phyloP scores from a whole-genome alignment of 1,140 invertebrate species.

The Anastrepha obliqua region DNA sequence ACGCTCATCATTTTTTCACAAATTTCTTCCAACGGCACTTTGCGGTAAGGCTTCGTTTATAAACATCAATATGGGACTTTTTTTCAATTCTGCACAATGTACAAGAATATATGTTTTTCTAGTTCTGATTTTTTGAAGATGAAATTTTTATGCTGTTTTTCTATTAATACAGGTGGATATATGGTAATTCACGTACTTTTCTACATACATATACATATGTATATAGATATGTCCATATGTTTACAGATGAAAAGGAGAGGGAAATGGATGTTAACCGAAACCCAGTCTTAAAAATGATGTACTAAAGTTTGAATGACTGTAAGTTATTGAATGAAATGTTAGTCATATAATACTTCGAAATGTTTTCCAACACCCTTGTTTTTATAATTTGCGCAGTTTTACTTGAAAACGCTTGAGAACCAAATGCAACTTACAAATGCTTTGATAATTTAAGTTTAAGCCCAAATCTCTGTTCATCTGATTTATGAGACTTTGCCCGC shows the following conservation, averaged over 20 bases:
- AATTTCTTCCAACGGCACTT: too few relatives aligned
- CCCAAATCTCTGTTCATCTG: conserved; percentile 38
- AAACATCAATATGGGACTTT: too few relatives aligned
- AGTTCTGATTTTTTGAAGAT: too few relatives aligned
- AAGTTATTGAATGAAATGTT: background rate
- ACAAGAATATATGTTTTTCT: too few relatives aligned
- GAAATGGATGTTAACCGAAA: background rate
- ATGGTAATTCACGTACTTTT: background rate
- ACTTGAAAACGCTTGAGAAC: conserved; percentile 28
- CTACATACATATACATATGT: background rate
- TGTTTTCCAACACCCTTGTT: background rate
- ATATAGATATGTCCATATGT: background rate
- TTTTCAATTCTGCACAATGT: too few relatives aligned
- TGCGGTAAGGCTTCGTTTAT: too few relatives aligned
- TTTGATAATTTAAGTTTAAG: conserved; percentile 49
- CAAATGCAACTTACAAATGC: conserved; percentile 57
- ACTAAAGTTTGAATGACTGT: background rate
- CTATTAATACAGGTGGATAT: too few relatives aligned
- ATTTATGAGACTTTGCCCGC: conserved; percentile 39
- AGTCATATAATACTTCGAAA: background rate
- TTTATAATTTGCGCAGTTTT: background rate
- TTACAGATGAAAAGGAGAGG: background rate
- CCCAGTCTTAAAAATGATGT: background rate
- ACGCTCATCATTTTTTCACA: too few relatives aligned
- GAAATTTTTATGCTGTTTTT: too few relatives aligned